Evolutionary conservation across 2,888 invertebrate species (phyloP).

Genomic region (Drosophila lutescens): DNA sequence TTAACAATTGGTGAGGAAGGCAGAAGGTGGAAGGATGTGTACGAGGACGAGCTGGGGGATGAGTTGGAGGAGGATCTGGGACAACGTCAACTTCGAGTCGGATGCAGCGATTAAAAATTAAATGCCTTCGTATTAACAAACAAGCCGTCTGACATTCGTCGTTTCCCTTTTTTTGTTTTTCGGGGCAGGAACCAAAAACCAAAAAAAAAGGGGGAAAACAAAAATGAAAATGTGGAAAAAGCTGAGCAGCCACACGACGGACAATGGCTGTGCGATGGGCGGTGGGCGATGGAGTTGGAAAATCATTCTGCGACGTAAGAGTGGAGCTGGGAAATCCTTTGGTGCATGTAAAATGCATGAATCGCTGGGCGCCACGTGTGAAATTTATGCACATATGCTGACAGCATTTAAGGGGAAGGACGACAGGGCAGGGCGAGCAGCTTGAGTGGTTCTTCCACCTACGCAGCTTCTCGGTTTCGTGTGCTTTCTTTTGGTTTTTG

Average conservation of each 20-base stretch:
- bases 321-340: slow-evolving; percentile 60
- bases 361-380: slow-evolving; percentile 68
- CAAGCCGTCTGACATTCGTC: slow-evolving; percentile 43
- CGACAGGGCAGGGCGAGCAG: neutral
- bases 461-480: neutral
- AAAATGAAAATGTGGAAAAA: slow-evolving; percentile 13
- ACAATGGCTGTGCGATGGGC: slow-evolving; percentile 16
- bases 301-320: slow-evolving; percentile 6
- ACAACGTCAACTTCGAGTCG: slow-evolving; percentile 54
- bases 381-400: slow-evolving; percentile 80
- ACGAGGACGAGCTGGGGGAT: neutral
- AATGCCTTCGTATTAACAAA: slow-evolving; percentile 78
- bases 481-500: neutral
- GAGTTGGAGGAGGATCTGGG: slow-evolving; percentile 4
- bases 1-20: slow-evolving; percentile 45
- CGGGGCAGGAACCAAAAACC: slow-evolving; percentile 1
- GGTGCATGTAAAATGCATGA: slow-evolving; percentile 74
- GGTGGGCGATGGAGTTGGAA: slow-evolving; percentile 23
- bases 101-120: slow-evolving; percentile 77
- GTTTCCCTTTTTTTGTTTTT: slow-evolving; percentile 8
- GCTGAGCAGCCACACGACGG: slow-evolving; percentile 8
- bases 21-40: slow-evolving; percentile 5
- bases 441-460: slow-evolving; percentile 15
- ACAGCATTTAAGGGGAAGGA: slow-evolving; percentile 60
- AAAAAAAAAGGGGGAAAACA: slow-evolving; percentile 9